Base-by-base conservation (phyloP, 2,113 vertebrate genomes). In the Emberiza fucata region DNA sequence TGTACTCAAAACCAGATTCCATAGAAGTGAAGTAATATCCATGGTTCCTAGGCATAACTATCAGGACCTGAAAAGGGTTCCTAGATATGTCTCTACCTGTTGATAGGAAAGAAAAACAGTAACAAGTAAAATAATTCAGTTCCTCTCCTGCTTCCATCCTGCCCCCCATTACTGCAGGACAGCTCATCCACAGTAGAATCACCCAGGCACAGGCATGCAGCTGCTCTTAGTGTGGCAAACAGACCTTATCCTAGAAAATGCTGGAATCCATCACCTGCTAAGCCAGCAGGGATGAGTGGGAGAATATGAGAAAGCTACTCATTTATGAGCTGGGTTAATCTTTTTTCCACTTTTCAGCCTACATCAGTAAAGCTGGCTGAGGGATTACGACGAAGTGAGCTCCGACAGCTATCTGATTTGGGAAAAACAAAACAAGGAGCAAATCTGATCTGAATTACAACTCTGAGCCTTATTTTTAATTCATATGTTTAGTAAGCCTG, bases 391-490 rank as follows among this genome's bases (percentile, higher is more conserved):
- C 14, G 0, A 60, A 69, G 48, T 8, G 40, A 88, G 71, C 80
- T 86, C 59, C 64, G 77, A 44, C 80, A 90, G 75, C 89, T 61
- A 57, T 37, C n/a, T 69, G 60, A 63, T 65, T 83, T 44, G n/a
- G 54, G 45, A 65, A 77, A 69, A 83, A 76, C 29, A 81, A 81
- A 81, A 45, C 48, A 61, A 70, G 56, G 51, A 56, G 20, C 11
- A 85, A 86, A 79, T 88, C 66, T 72, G 57, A 90, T 81, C n/a
- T 88, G 89, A 95, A 83, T 95, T 92, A 86, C 94, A 95, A 95
- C 59, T 86, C 75, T 59, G 61, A 83, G 77, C 20, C 54, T 88
- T 51, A 48, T 88, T 92, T 80, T 77, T 80, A 80, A 95, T 88
- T 90, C 79, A 56, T 51, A 68, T 27, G 21, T 90, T 86, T 72